These are phyloP conservation scores for Maniola hyperantus DNA, from an alignment of 2,888 invertebrate species.

Conservation along the genomic window DNA sequence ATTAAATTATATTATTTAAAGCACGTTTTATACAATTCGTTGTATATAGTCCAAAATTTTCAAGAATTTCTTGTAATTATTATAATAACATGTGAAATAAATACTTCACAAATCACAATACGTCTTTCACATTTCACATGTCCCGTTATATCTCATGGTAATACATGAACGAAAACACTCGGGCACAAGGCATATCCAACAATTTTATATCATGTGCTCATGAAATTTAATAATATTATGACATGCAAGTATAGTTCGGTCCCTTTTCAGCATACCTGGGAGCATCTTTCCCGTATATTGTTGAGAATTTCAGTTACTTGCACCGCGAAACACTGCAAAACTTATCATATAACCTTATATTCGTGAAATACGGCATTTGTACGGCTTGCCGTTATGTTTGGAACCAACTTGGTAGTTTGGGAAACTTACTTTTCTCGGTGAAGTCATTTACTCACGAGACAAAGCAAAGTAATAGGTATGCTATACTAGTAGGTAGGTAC, in stretches of 20 bases:
- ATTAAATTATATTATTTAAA: no score
- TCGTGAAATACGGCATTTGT: constrained; percentile 19
- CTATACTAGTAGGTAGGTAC: no score
- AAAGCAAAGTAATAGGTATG: constrained; percentile 21
- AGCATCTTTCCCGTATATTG: constrained; percentile 4
- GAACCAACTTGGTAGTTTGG: constrained; percentile 10
- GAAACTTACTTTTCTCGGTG: constrained; percentile 17
- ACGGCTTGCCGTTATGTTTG: constrained; percentile 10
- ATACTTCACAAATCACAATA: no score
- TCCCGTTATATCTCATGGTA: no score
- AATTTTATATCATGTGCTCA: no score
- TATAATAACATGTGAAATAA: no score
- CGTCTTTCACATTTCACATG: no score
- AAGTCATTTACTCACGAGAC: constrained; percentile 21
- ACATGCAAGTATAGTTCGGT: neutral
- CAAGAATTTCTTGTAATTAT: no score
- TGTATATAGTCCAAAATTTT: no score
- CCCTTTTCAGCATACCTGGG: neutral
- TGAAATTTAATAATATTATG: neutral
- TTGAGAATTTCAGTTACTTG: constrained; percentile 13
- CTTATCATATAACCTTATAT: constrained; percentile 20
- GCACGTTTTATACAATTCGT: no score
- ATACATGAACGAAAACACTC: no score
- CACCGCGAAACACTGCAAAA: constrained; percentile 10
- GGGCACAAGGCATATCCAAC: no score